Conservation (phyloP, 1,140 invertebrate species). For the Polypedilum pembai region DNA sequence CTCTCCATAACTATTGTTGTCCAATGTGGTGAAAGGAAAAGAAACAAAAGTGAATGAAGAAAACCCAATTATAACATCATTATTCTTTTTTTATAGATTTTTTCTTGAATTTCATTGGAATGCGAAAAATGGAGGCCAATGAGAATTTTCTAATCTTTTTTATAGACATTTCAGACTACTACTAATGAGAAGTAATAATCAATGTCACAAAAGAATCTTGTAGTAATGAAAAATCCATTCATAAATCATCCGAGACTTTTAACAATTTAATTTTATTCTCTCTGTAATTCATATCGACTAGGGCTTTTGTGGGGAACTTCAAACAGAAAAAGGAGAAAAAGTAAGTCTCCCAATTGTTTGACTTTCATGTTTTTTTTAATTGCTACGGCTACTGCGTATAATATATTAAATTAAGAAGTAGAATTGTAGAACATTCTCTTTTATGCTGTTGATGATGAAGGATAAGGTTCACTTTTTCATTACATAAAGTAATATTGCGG, state of each 20-base stretch:
- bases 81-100: slow-evolving; percentile 25
- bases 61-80: slow-evolving; percentile 20
- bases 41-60: too few relatives aligned
- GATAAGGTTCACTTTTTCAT: not conserved
- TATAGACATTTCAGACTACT: not conserved
- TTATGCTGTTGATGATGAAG: not conserved
- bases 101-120: not conserved
- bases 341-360: not conserved
- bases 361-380: slow-evolving; percentile 12
- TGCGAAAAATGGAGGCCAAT: not conserved
- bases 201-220: too few relatives aligned
- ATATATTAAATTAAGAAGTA: not conserved
- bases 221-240: too few relatives aligned
- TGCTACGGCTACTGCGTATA: not conserved
- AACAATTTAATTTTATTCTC: too few relatives aligned
- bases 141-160: not conserved
- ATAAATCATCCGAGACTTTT: too few relatives aligned
- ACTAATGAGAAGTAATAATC: too few relatives aligned
- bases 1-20: not conserved
- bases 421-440: not conserved
- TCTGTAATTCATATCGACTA: too few relatives aligned
- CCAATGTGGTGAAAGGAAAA: not conserved
- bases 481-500: not conserved
- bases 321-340: not conserved
- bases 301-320: too few relatives aligned